Evolutionary conservation across 2,888 invertebrate species (phyloP), one percentile per base, ranked within the genome.

Genomic region (Drosophila dives): DNA sequence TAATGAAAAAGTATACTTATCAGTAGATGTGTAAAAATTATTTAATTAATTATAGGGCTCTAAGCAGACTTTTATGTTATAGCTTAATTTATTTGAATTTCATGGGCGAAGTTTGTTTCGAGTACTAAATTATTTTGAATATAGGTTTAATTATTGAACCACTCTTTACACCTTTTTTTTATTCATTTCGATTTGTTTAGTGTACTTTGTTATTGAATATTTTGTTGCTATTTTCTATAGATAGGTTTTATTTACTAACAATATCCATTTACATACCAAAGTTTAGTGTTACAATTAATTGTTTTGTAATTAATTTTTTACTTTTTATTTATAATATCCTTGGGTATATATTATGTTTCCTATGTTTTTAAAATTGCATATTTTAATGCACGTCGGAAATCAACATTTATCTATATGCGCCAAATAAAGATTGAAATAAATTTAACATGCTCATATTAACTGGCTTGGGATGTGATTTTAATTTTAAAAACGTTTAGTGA

Each of bases 81-180:
- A 45, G 42, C 7, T 1, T 12, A 20, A 45, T 20, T 12, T 45
- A 20, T 45, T 20, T 1, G 0, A 45, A 45, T 45, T 45, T 45
- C 6, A 0, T 29, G 6, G 29, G 29, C 6, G 29, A 29, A 29
- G 29, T 29, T 29, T 29, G 29, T 6, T 29, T 29, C 3, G 0
- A n/a, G 0, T 0, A 1, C 3, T 20, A 0, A 42, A 3, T 11
- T 42, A 11, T 2, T 20, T 42, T n/a, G 2, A 42, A 42, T 20
- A 42, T 11, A n/a, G n/a, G 0, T n/a, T 20, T 1, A 20, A 1
- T 20, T 20, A 1, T 42, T 42, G 7, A 12, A 20, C 3, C n/a
- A n/a, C 38, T 17, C 11, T n/a, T 42, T 11, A 40, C 11, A 38
- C 3, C 3, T 8, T 17, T 38, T 38, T 38, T 15, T 36, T 36